Percentiles rank a stretch among this genome's conserved stretches.
Evolutionary conservation across 2,888 invertebrate genomes (phyloP).

Genomic region (Tenthredo distinguenda): DNA sequence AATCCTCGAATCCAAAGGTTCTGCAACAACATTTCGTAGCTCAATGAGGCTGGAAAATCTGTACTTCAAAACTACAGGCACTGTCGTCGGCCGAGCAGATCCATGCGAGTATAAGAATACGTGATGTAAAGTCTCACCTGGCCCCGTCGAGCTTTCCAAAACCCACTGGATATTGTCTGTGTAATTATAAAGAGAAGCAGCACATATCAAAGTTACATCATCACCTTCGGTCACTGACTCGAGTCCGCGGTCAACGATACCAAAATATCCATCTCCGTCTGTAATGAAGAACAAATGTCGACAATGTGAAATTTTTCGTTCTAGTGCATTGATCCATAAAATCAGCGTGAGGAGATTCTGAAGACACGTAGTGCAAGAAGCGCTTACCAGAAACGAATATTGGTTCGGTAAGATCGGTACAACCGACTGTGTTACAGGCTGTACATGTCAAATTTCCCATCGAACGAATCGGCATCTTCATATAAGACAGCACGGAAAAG

Average conservation of each 20-base stretch:
- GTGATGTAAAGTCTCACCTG: neutral
- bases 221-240: conserved; percentile 80
- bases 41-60: neutral
- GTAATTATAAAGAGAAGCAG: conserved; percentile 79
- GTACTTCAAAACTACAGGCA: neutral
- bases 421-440: conserved; percentile 74
- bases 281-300: conserved; percentile 57
- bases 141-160: conserved; percentile 59
- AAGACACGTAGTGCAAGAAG: neutral
- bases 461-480: neutral
- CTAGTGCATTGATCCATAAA: neutral
- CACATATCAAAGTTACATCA: conserved; percentile 81
- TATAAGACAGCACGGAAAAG: neutral
- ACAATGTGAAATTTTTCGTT: neutral
- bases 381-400: conserved; percentile 59
- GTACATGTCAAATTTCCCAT: conserved; percentile 73
- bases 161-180: conserved; percentile 80
- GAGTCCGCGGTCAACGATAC: conserved; percentile 70
- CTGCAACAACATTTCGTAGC: conserved; percentile 24
- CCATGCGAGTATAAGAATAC: neutral
- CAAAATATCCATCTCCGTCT: conserved; percentile 79
- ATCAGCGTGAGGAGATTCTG: neutral
- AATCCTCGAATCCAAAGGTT: conserved; percentile 63
- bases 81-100: neutral
- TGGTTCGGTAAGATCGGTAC: conserved; percentile 63